Evolutionary conservation across 2,888 invertebrate genomes (phyloP), one percentile per base, ranked within the genome.

Genomic region (Aleiodes leptofemur): DNA sequence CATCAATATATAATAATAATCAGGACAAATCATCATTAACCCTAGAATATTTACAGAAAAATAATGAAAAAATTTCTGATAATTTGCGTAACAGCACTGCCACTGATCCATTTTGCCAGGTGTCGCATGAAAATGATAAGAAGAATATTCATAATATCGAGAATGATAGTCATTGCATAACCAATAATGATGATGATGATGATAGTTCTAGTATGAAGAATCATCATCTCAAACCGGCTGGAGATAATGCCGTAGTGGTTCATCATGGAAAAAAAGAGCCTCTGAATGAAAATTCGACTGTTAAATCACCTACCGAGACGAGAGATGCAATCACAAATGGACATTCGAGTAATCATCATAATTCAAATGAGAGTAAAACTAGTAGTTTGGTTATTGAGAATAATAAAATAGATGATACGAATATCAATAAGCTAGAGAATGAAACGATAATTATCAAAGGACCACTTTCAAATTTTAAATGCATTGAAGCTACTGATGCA

Each of bases 1-100:
- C 79, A 78, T 23, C 23, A 23, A 23, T 23, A 48, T 84, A 16
- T 71, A 23, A 34, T 34, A 34, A 91, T 83, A 92, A 90, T 85
- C 86, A 77, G 79, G 82, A 74, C 76, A 80, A 56, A 81, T 83
- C 73, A 81, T 83, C 73, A 81, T 85, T 72, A 76, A 79, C 57
- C 66, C 77, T 14, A 83, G 82, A 74, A 77, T 73, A 68, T 71
- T 80, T 8, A 16, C 72, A 14, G 14, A 68, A 68, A 5, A 53
- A 68, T 34, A 31, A 83, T 29, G 83, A 87, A 0, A 84, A 84
- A 75, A 79, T 80, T 43, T 48, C 68, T n/a, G 84, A 86, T 70
- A 83, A 82, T 69, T 80, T 78, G 51, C 80, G 43, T 82, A 23
- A 59, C 77, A 16, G 64, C 77, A 16, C 80, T 82, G 7, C 76